phyloP scores from a whole-genome alignment of 2,113 vertebrate genomes.

The Bos taurus region DNA sequence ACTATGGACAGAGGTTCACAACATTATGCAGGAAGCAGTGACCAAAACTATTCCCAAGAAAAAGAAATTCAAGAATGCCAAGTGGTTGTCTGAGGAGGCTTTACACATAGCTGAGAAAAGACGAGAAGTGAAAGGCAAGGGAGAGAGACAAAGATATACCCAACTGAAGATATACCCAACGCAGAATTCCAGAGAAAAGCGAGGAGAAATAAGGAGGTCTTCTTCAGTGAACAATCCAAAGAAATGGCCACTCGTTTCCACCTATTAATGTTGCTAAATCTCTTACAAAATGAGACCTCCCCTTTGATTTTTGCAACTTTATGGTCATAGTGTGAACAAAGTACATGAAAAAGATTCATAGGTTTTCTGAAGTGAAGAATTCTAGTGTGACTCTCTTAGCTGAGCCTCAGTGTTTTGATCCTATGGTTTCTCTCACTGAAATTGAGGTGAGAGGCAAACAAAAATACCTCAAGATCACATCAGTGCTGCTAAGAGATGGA shows the following conservation, averaged over 20 bases:
- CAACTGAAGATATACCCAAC: background rate
- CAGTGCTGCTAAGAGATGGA: background rate
- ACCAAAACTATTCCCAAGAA: background rate
- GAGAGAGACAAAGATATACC: background rate
- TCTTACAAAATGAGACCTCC: background rate
- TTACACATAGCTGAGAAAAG: background rate
- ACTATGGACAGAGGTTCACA: background rate
- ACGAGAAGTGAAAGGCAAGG: background rate
- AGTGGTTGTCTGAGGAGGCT: background rate
- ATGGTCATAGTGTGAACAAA: background rate
- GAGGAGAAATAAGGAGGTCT: background rate
- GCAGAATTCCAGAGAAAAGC: background rate
- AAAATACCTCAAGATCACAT: background rate
- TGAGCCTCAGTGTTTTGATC: background rate
- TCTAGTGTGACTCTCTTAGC: background rate
- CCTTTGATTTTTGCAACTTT: background rate
- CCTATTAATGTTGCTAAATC: background rate
- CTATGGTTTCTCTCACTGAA: background rate
- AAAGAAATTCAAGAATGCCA: background rate
- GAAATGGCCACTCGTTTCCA: constrained; percentile 36
- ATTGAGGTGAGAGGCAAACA: background rate
- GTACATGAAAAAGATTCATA: background rate
- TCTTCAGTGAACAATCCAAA: background rate
- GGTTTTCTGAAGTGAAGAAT: background rate
- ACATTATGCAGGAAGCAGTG: background rate